These are phyloP conservation scores for Ophion obscuratus DNA, from an alignment of 2,888 invertebrate genomes.

Conservation along the genomic window DNA sequence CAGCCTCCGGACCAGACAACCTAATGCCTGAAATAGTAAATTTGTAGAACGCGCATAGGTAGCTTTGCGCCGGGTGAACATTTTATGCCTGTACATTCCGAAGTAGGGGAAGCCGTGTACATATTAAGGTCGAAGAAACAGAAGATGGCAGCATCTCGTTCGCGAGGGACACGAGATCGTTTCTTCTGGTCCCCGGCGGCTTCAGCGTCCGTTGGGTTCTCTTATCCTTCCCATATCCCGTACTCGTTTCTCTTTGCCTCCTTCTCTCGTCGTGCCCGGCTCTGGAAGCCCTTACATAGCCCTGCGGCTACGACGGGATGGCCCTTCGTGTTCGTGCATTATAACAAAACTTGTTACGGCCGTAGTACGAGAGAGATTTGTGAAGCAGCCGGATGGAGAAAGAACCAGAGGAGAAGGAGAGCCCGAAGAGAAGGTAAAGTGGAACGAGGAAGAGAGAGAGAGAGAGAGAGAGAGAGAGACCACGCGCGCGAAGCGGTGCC, in stretches of 20 bases:
- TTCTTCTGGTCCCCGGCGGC: slow-evolving; percentile 50
- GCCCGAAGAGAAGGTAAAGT: slow-evolving; percentile 36
- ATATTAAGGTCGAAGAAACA: slow-evolving; percentile 28
- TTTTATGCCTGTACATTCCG: slow-evolving; percentile 22
- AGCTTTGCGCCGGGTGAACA: not conserved
- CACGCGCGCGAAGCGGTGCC: slow-evolving; percentile 74
- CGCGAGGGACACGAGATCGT: slow-evolving; percentile 16
- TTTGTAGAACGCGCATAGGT: slow-evolving; percentile 15
- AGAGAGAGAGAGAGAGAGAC: slow-evolving; percentile 24
- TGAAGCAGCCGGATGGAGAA: slow-evolving; percentile 32
- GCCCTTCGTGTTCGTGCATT: slow-evolving; percentile 68
- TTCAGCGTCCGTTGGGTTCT: slow-evolving; percentile 12
- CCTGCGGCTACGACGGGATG: slow-evolving; percentile 42
- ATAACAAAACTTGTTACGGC: slow-evolving; percentile 74
- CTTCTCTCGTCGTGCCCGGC: not conserved
- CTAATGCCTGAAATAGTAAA: slow-evolving; percentile 36
- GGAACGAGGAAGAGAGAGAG: slow-evolving; percentile 32
- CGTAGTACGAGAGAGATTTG: slow-evolving; percentile 55
- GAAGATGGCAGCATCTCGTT: slow-evolving; percentile 31
- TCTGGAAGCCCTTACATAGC: slow-evolving; percentile 27
- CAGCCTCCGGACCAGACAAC: slow-evolving; percentile 9
- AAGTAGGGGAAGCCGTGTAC: slow-evolving; percentile 12
- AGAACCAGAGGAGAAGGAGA: slow-evolving; percentile 37
- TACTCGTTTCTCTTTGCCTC: slow-evolving; percentile 34
- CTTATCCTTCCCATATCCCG: slow-evolving; percentile 20